Base-by-base conservation (phyloP, 2,888 invertebrate genomes). In the Diaphora mendica region DNA sequence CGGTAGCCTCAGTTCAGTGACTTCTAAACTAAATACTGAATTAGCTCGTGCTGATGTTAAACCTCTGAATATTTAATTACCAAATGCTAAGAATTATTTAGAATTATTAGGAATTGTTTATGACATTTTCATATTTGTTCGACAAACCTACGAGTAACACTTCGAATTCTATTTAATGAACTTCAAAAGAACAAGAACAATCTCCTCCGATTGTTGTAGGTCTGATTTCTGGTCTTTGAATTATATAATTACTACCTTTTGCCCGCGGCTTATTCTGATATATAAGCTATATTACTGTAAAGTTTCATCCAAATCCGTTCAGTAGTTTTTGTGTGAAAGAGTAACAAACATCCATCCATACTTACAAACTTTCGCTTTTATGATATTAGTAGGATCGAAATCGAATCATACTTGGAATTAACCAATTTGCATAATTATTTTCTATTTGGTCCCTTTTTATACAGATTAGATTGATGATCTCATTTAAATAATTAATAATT, bases 1-100 rank as follows among this genome's bases (percentile, higher is more conserved):
- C 30, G n/a, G 30, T 68, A 35, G 17, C 44, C 11, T 8, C 30
- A 66, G 71, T 66, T 71, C 15, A 55, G 39, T 71, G 55, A 59
- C 71, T 59, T 66, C 3, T 26, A n/a, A 68, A 35, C 51, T 26
- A 35, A 35, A 35, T 2, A 35, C 68, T 67, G 20, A 67, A 44
- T 30, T 30, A 13, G 2, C 2, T 11, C 2, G 13, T 48, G 30
- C 4, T 55, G n/a, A 55, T 55, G 55, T 55, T 55, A 9, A 7
- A n/a, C 26, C 44, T 48, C 17, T 67, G 48, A 11, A 42, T 48
- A 48, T 33, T 48, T 8, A 48, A 23, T 48, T 48, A 62, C 30
- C 2, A 30, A 30, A 62, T 17, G 17, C 17, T 55, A 3, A 9
- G 51, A 55, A 59, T 59, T 13, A 26, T 26, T 26, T 7, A 15